These are phyloP conservation scores for Steatocranus sp. DNA, from an alignment of 2,797 vertebrate genomes.

Conservation along the genomic window DNA sequence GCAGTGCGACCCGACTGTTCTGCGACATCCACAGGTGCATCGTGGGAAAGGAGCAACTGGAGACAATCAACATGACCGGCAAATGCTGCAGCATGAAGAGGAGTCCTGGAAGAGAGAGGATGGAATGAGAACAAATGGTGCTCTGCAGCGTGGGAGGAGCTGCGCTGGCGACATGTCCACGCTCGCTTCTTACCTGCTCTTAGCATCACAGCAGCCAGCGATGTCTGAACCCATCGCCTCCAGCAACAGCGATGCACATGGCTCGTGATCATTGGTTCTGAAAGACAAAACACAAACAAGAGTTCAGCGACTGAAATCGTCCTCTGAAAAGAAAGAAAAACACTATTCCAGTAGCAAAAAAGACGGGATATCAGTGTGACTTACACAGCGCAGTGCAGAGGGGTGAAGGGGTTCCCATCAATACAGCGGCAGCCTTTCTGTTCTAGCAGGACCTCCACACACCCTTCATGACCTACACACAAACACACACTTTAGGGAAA, in stretches of 20 bases:
- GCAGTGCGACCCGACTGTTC: constrained; percentile 83
- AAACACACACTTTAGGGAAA: background rate
- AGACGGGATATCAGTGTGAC: constrained; percentile 47
- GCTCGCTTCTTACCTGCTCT: constrained; percentile 80
- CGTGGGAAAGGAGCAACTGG: constrained; percentile 88
- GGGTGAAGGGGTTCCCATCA: constrained; percentile 90
- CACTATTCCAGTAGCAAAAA: background rate
- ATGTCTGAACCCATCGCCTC: constrained; percentile 89
- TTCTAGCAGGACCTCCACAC: constrained; percentile 94
- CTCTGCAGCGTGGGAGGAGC: background rate
- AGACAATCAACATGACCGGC: constrained; percentile 87
- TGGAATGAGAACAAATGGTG: background rate
- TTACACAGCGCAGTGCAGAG: constrained; percentile 96
- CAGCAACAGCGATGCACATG: constrained; percentile 87
- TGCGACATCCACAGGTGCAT: constrained; percentile 77
- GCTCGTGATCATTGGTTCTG: constrained; percentile 91
- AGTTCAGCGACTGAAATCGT: background rate
- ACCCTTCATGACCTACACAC: constrained; percentile 89
- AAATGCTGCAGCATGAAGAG: constrained; percentile 92
- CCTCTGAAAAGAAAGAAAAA: background rate
- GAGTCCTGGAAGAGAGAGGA: constrained; percentile 73
- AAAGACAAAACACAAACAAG: background rate
- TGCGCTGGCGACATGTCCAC: background rate
- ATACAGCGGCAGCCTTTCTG: constrained; percentile 87
- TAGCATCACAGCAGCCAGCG: constrained; percentile 84